Conservation (phyloP, 1,140 invertebrate species). For the Hylaeus volcanicus region DNA sequence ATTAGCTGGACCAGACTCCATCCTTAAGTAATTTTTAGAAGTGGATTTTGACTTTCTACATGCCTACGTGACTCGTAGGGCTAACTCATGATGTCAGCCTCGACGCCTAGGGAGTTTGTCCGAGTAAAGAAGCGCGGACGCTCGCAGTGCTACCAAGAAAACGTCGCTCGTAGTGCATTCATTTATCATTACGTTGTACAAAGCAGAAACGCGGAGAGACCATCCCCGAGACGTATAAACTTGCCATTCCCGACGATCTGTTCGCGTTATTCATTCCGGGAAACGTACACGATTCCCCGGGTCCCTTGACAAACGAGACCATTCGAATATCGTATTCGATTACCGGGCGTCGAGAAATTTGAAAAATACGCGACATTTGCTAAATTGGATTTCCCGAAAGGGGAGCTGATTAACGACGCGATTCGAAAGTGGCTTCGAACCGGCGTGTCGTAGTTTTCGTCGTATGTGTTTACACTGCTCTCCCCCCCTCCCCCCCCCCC, state of each 20-base stretch:
- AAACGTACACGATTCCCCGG: neutral
- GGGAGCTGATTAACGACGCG: slow-evolving; percentile 11
- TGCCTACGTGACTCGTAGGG: too few relatives aligned
- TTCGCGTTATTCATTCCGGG: neutral
- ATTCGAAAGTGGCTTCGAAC: neutral
- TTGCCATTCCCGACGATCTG: neutral
- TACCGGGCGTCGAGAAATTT: neutral
- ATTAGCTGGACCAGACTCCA: too few relatives aligned
- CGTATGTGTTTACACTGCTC: neutral
- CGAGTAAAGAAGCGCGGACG: too few relatives aligned
- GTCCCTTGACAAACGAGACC: slow-evolving; percentile 2
- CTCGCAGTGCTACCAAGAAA: too few relatives aligned
- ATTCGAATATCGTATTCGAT: neutral
- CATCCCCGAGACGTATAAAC: neutral
- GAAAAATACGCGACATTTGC: slow-evolving; percentile 6
- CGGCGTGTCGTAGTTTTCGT: too few relatives aligned
- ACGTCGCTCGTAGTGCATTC: too few relatives aligned
- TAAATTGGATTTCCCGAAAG: slow-evolving; percentile 11
- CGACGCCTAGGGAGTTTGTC: too few relatives aligned
- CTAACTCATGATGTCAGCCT: too few relatives aligned
- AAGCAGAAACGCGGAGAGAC: neutral
- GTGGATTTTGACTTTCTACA: too few relatives aligned
- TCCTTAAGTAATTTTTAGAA: too few relatives aligned
- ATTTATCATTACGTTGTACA: neutral
- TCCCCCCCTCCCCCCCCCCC: too few relatives aligned